Percentiles rank a stretch among this genome's conserved stretches.
Evolutionary conservation across 1,140 invertebrate genomes (phyloP).

Genomic region (Drosophila sturtevanti): DNA sequence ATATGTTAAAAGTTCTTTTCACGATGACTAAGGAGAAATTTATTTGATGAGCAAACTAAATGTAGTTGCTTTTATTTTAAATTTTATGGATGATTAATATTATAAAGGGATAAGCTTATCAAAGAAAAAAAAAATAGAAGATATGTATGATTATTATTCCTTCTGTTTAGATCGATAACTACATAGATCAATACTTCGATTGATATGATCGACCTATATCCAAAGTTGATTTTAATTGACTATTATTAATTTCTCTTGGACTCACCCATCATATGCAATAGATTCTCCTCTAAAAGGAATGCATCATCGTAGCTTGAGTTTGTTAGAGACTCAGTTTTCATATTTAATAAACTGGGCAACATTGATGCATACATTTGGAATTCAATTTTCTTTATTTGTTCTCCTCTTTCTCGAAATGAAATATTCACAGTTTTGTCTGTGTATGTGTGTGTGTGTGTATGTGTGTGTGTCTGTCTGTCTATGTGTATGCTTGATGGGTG

Average conservation of each 20-base stretch:
- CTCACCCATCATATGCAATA: constrained; percentile 81
- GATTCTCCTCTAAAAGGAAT: constrained; percentile 72
- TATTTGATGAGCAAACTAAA: not conserved
- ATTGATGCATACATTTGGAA: constrained; percentile 70
- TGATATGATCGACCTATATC: no score
- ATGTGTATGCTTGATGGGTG: not conserved
- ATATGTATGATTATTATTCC: no score
- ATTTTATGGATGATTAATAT: not conserved
- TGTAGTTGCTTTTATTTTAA: not conserved
- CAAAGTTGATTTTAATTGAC: not conserved
- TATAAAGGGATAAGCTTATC: not conserved
- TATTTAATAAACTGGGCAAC: constrained; percentile 74
- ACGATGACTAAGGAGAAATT: constrained; percentile 26
- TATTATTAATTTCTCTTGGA: not conserved
- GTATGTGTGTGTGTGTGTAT: not conserved
- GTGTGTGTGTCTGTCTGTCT: not conserved
- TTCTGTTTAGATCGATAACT: no score
- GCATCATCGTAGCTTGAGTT: constrained; percentile 74
- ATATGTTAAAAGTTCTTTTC: constrained; percentile 19
- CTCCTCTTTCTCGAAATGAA: constrained; percentile 16
- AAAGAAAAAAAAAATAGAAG: no score
- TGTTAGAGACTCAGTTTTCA: constrained; percentile 78
- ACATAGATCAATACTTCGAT: no score
- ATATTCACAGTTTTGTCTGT: no score
- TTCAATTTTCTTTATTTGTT: constrained; percentile 26